phyloP scores from a whole-genome alignment of 2,888 invertebrate species.

The Protodeltote pygarga region DNA sequence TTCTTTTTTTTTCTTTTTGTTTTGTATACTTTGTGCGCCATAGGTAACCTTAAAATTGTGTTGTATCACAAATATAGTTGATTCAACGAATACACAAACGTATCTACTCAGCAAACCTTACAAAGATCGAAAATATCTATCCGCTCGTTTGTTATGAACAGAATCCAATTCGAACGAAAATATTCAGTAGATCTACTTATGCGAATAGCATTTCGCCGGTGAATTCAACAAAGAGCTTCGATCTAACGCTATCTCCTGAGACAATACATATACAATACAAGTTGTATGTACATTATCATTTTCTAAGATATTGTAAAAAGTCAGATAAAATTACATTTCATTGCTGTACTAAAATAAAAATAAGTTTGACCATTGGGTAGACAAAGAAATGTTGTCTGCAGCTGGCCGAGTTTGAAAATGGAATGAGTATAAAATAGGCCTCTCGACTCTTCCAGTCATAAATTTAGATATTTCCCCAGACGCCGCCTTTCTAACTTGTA shows the following conservation, averaged over 20 bases:
- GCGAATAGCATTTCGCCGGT: constrained; percentile 21
- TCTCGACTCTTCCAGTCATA: constrained; percentile 36
- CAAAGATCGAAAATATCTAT: constrained; percentile 1
- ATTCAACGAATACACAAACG: not conserved
- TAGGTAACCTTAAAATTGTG: too few species aligned
- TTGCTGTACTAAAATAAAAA: constrained; percentile 16
- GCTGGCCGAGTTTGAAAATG: constrained; percentile 34
- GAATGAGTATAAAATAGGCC: constrained; percentile 39
- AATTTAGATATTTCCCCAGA: constrained; percentile 49
- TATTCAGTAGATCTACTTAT: constrained; percentile 29
- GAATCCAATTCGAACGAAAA: constrained; percentile 33
- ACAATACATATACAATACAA: constrained; percentile 16
- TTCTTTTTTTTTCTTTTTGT: too few species aligned
- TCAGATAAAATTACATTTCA: constrained; percentile 12
- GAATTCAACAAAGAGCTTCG: constrained; percentile 24
- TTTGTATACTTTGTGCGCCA: too few species aligned
- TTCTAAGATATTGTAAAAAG: constrained; percentile 8
- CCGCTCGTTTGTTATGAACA: constrained; percentile 10
- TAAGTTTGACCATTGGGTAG: constrained; percentile 22
- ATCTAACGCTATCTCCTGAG: constrained; percentile 7
- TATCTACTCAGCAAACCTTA: not conserved
- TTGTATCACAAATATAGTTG: too few species aligned
- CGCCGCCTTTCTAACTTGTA: constrained; percentile 29
- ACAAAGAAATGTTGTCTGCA: constrained; percentile 26
- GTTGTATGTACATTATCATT: constrained; percentile 4